Evolutionary conservation across 2,888 invertebrate genomes (phyloP), one percentile per base, ranked within the genome.

Genomic region (Heliconius sara): DNA sequence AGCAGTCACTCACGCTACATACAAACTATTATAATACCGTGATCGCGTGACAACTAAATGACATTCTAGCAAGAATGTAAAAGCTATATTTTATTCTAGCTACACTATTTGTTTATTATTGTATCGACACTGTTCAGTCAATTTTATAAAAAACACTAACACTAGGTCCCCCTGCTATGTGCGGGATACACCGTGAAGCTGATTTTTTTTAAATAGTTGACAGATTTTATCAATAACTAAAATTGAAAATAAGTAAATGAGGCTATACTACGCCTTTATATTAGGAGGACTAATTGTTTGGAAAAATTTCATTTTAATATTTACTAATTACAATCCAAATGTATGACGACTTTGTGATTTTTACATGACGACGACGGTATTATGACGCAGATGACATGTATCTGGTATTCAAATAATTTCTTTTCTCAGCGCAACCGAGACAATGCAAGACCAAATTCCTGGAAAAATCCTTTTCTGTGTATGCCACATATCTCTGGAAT

Each of bases 241-340:
- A 63, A 25, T 63, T 63, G 1, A 16, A 25, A 39, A 39, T 39
- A 13, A 52, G 2, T 19, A 19, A n/a, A n/a, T 43, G 39, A n/a
- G 13, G 7, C 5, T n/a, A 7, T 25, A 27, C 68, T 16, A 68
- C 68, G 27, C 27, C 12, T 27, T 43, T 34, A 43, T 39, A 63
- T 25, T 16, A 27, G 27, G 7, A 0, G 25, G 25, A 65, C n/a
- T 39, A 25, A 30, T 43, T 43, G 63, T n/a, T n/a, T n/a, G n/a
- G n/a, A n/a, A n/a, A n/a, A n/a, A n/a, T n/a, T n/a, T n/a, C n/a
- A n/a, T n/a, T n/a, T n/a, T 39, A 60, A 76, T 81, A 47, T 81
- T 80, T 81, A 73, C 79, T 80, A n/a, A 78, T 76, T 80, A 80
- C 77, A 81, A 80, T 78, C 81, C 76, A 30, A 30, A 65, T 12